Evolutionary conservation across 2,113 vertebrate genomes (phyloP).

Genomic region (Solea solea): DNA sequence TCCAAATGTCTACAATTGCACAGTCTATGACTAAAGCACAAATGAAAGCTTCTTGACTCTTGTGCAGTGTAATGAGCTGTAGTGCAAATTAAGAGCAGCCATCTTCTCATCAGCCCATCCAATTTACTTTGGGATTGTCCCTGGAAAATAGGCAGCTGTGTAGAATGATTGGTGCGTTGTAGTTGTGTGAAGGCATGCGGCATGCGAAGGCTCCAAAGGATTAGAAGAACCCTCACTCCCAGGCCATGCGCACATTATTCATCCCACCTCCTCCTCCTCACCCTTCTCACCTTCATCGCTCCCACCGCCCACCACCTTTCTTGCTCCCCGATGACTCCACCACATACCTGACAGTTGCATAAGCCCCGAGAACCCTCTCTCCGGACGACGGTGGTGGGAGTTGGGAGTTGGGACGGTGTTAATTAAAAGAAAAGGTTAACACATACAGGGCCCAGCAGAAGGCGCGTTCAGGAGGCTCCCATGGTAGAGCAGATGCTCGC

Average conservation of each 20-base stretch:
- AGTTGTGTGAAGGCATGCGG: slow-evolving; percentile 66
- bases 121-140: slow-evolving; percentile 60
- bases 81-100: slow-evolving; percentile 61
- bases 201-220: slow-evolving; percentile 69
- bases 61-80: slow-evolving; percentile 56
- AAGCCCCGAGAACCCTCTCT: slow-evolving; percentile 69
- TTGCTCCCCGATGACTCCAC: slow-evolving; percentile 49
- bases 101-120: slow-evolving; percentile 66
- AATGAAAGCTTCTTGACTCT: slow-evolving; percentile 45
- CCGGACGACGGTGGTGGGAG: slow-evolving; percentile 66
- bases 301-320: slow-evolving; percentile 57
- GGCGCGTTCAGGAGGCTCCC: slow-evolving; percentile 68
- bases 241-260: slow-evolving; percentile 76
- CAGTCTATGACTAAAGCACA: slow-evolving; percentile 14
- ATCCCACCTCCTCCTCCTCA: slow-evolving; percentile 65
- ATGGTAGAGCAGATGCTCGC: slow-evolving; percentile 74
- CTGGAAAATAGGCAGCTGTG: slow-evolving; percentile 61
- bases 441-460: slow-evolving; percentile 68
- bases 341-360: slow-evolving; percentile 75
- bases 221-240: slow-evolving; percentile 73
- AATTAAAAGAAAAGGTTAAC: slow-evolving; percentile 86
- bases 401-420: slow-evolving; percentile 73
- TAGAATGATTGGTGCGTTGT: slow-evolving; percentile 48
- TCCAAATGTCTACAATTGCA: slow-evolving; percentile 6
- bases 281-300: slow-evolving; percentile 61